Percentiles rank a stretch among this genome's conserved stretches.
phyloP scores from a whole-genome alignment of 2,888 invertebrate genomes.

The Acleris sparsana region DNA sequence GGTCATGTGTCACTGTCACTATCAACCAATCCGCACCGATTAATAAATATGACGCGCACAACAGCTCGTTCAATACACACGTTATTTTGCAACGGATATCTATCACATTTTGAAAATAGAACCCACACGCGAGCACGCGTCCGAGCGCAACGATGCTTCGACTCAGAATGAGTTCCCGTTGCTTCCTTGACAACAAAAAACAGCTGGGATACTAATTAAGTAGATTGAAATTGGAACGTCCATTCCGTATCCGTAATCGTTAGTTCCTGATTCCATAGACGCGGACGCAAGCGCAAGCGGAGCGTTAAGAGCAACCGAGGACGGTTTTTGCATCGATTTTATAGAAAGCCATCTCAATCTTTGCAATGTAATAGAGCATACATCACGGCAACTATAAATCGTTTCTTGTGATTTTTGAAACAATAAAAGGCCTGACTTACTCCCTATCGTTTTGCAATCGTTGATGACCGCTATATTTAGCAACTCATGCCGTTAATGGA shows the following conservation, averaged over 20 bases:
- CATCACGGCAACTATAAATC: background rate
- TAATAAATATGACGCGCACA: slow-evolving; percentile 41
- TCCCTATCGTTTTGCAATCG: too few species aligned
- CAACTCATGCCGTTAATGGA: too few species aligned
- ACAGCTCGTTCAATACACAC: slow-evolving; percentile 7
- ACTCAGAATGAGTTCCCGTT: slow-evolving; percentile 40
- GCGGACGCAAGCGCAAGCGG: slow-evolving; percentile 25
- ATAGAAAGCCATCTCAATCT: slow-evolving; percentile 19
- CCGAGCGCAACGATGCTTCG: slow-evolving; percentile 49
- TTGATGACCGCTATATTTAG: too few species aligned
- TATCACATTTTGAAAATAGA: slow-evolving; percentile 38
- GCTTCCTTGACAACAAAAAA: slow-evolving; percentile 44
- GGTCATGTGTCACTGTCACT: slow-evolving; percentile 38
- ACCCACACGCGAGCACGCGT: slow-evolving; percentile 46
- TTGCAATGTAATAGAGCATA: background rate
- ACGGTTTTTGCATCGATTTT: slow-evolving; percentile 17
- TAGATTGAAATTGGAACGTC: slow-evolving; percentile 30
- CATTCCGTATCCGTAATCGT: slow-evolving; percentile 37
- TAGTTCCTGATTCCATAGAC: slow-evolving; percentile 37
- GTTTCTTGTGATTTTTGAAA: background rate
- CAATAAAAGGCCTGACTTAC: too few species aligned
- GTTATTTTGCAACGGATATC: slow-evolving; percentile 5
- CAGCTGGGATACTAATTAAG: slow-evolving; percentile 36
- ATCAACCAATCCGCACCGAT: slow-evolving; percentile 33
- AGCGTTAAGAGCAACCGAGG: slow-evolving; percentile 35